Evolutionary conservation across 2,888 invertebrate genomes (phyloP).

Genomic region (Spilosoma lubricipeda): DNA sequence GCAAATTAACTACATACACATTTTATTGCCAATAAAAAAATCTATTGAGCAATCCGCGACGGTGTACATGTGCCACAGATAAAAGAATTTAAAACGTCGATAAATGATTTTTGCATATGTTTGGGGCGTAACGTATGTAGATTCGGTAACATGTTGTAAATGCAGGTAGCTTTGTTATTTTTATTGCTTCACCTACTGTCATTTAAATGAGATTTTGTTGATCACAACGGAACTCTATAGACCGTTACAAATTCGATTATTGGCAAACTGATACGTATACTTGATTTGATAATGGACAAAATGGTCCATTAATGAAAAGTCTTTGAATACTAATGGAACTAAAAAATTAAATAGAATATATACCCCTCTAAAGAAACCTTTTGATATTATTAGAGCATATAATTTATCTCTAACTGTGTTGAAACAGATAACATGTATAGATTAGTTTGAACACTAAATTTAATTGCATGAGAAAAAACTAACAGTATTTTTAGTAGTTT

Average conservation of each 20-base stretch:
- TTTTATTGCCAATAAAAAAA: conserved; percentile 82
- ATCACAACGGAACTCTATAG: conserved; percentile 74
- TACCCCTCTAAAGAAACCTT: conserved; percentile 14
- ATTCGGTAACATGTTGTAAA: conserved; percentile 78
- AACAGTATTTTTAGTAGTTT: background rate
- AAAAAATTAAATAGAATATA: conserved; percentile 24
- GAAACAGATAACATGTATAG: background rate
- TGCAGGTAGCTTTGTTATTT: conserved; percentile 70
- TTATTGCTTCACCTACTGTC: conserved; percentile 66
- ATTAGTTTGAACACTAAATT: conserved; percentile 2
- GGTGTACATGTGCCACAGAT: conserved; percentile 75
- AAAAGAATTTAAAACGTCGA: conserved; percentile 80
- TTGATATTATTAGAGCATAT: conserved; percentile 28
- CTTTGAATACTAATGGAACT: conserved; percentile 56
- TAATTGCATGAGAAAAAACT: background rate
- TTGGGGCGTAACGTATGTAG: conserved; percentile 65
- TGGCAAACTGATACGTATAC: conserved; percentile 70
- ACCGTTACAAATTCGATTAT: conserved; percentile 77
- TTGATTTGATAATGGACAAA: conserved; percentile 66
- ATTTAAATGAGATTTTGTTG: conserved; percentile 73
- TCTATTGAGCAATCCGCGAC: conserved; percentile 78
- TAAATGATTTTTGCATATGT: conserved; percentile 86
- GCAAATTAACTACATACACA: conserved; percentile 84
- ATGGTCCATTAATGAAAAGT: conserved; percentile 54
- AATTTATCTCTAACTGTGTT: conserved; percentile 21